Evolutionary conservation across 2,797 vertebrate species (phyloP).

Genomic region (Rhinophrynus dorsalis): DNA sequence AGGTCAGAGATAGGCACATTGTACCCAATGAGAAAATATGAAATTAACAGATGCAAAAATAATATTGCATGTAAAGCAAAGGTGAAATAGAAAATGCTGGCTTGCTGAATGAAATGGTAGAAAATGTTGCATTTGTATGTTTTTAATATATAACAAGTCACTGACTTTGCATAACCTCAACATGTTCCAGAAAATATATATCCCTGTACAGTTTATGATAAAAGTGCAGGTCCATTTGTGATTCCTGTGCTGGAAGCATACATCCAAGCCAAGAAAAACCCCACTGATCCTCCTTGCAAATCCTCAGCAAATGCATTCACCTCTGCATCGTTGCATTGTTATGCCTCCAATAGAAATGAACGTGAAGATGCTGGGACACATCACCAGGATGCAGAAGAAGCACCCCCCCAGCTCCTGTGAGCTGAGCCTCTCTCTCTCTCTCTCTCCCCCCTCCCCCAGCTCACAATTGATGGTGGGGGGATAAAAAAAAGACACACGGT

Average conservation of each 20-base stretch:
- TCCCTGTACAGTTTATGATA: conserved; percentile 51
- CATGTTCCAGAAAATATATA: conserved; percentile 51
- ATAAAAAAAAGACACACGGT: conserved; percentile 11
- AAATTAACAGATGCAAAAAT: conserved; percentile 30
- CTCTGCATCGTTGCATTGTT: conserved; percentile 78
- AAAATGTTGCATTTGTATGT: conserved; percentile 31
- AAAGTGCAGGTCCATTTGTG: conserved; percentile 50
- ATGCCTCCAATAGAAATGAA: conserved; percentile 70
- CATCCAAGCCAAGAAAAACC: conserved; percentile 51
- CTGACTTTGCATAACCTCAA: conserved; percentile 52
- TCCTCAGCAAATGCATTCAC: conserved; percentile 69
- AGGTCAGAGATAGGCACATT: conserved; percentile 52
- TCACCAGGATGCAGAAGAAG: conserved; percentile 71
- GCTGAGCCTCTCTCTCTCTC: conserved; percentile 58
- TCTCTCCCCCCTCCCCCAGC: conserved; percentile 53
- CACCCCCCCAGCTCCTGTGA: conserved; percentile 57
- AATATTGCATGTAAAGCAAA: conserved; percentile 19
- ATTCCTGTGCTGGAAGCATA: conserved; percentile 31
- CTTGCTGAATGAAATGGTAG: conserved; percentile 41
- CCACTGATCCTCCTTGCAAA: conserved; percentile 55
- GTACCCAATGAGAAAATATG: conserved; percentile 13
- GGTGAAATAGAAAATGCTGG: background rate
- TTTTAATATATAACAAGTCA: conserved; percentile 50
- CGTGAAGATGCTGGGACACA: conserved; percentile 72
- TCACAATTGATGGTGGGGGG: conserved; percentile 42